phyloP scores from a whole-genome alignment of 2,113 vertebrate species.

The Indicator maculatus region DNA sequence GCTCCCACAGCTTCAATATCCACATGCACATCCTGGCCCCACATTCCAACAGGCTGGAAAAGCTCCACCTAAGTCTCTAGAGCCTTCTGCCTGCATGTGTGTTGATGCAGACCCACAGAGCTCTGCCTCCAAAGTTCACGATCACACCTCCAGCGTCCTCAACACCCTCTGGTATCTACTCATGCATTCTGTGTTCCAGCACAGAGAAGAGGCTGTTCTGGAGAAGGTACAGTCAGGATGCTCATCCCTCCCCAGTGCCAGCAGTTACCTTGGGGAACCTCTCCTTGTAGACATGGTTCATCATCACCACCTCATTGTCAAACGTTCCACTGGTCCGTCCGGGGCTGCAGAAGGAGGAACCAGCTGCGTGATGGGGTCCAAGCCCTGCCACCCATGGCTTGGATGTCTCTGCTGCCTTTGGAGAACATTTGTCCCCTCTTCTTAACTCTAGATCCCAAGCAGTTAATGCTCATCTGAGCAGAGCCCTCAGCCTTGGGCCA shows the following conservation, averaged over 20 bases:
- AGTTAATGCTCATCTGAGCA: neutral
- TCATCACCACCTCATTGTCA: slow-evolving; percentile 97
- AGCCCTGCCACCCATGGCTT: neutral
- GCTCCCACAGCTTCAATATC: neutral
- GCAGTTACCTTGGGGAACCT: slow-evolving; percentile 92
- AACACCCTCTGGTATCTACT: neutral
- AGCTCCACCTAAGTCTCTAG: neutral
- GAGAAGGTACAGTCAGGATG: neutral
- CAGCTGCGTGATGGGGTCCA: accelerated
- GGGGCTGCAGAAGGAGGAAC: slow-evolving; percentile 77
- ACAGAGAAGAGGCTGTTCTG: neutral
- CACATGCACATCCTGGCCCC: neutral
- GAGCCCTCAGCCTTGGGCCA: neutral
- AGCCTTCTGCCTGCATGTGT: neutral
- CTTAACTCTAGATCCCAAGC: neutral
- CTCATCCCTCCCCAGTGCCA: neutral
- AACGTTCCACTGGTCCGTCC: slow-evolving; percentile 87
- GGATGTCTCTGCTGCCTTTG: neutral
- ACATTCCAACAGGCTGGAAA: neutral
- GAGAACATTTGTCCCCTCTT: neutral
- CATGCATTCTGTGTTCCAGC: neutral
- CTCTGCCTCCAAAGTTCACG: neutral
- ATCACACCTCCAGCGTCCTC: neutral
- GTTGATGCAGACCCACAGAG: neutral
- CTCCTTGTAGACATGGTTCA: slow-evolving; percentile 98